Conservation (phyloP, 2,797 vertebrate genomes). For the Chrysocyon brachyurus region DNA sequence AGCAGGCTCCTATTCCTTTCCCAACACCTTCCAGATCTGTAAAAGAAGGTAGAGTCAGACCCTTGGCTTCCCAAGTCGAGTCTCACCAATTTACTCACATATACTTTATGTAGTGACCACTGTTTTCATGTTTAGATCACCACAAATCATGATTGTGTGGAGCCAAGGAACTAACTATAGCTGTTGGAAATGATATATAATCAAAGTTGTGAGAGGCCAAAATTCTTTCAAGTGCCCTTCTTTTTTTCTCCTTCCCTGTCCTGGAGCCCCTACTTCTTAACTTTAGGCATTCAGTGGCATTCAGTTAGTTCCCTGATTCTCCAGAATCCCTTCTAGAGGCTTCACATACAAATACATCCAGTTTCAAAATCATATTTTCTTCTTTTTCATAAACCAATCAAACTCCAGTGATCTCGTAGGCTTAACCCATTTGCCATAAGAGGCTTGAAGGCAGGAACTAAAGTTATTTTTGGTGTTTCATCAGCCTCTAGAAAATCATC, state of each 20-base stretch:
- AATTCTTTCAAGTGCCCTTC: background rate
- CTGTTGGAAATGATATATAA: background rate
- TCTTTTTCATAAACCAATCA: background rate
- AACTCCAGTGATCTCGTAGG: background rate
- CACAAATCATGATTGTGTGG: background rate
- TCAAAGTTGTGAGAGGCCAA: background rate
- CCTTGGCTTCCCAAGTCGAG: background rate
- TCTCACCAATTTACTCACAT: background rate
- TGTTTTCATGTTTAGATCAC: background rate
- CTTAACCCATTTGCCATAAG: background rate
- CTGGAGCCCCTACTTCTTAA: background rate
- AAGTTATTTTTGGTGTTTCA: constrained; percentile 9
- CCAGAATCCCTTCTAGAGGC: background rate
- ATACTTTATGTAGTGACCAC: background rate
- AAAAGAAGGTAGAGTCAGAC: background rate
- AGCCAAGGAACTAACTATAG: background rate
- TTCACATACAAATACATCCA: background rate
- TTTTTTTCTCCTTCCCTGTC: background rate
- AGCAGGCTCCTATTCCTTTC: background rate
- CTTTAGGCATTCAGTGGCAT: background rate
- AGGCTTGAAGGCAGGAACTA: background rate
- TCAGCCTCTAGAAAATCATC: background rate
- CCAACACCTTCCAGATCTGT: background rate
- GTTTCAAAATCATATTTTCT: background rate
- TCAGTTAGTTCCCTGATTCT: background rate